These are phyloP conservation scores for Idaea straminata DNA, from an alignment of 2,888 invertebrate species.

Conservation along the genomic window DNA sequence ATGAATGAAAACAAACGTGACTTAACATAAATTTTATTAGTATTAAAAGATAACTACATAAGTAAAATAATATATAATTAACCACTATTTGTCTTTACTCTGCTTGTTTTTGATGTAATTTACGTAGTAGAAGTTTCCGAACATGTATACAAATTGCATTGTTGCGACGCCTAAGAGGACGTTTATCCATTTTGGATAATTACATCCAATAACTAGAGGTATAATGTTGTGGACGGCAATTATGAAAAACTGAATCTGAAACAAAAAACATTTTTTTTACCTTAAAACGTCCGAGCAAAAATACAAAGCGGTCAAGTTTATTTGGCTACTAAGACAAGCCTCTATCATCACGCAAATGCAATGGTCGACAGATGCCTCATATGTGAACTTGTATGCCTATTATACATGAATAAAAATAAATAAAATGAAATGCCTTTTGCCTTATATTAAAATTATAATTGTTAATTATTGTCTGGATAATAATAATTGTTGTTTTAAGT, in stretches of 20 bases:
- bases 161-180: background rate
- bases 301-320: too few relatives aligned
- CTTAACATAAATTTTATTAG: too few relatives aligned
- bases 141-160: constrained; percentile 35
- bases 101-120: constrained; percentile 24
- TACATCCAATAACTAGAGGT: constrained; percentile 23
- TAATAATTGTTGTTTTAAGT: too few relatives aligned
- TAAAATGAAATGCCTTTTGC: too few relatives aligned
- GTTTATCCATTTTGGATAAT: constrained; percentile 35
- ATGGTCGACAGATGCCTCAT: too few relatives aligned
- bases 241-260: constrained; percentile 33
- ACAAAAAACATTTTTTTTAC: background rate
- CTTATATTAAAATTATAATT: too few relatives aligned
- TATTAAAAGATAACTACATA: background rate
- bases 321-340: too few relatives aligned
- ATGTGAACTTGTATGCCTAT: too few relatives aligned
- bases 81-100: constrained; percentile 5
- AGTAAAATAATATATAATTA: background rate
- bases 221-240: constrained; percentile 32
- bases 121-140: constrained; percentile 34
- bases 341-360: too few relatives aligned
- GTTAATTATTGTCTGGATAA: too few relatives aligned
- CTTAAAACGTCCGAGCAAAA: too few relatives aligned
- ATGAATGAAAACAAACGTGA: background rate
- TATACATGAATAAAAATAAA: too few relatives aligned